phyloP scores from a whole-genome alignment of 2,888 invertebrate genomes.

The Euproctis similis region DNA sequence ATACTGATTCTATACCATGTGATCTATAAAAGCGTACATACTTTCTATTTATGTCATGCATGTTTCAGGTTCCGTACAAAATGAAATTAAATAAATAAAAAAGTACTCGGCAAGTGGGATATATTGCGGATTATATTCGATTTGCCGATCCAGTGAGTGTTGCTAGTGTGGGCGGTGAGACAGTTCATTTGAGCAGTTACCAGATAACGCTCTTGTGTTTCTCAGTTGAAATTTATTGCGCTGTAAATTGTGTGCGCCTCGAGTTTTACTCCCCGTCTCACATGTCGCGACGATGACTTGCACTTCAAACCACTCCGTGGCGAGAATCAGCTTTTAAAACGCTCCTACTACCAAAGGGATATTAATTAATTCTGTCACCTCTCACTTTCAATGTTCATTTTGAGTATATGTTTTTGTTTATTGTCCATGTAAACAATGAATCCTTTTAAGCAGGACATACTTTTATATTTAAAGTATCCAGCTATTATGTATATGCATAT shows the following conservation, averaged over 20 bases:
- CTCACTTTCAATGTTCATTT: constrained; percentile 48
- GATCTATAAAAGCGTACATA: too few relatives aligned
- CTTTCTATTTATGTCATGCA: too few relatives aligned
- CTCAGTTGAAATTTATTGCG: constrained; percentile 59
- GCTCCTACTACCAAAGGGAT: constrained; percentile 51
- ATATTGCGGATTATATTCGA: too few relatives aligned
- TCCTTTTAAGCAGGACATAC: too few relatives aligned
- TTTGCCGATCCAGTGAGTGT: constrained; percentile 26
- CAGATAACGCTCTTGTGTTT: constrained; percentile 57
- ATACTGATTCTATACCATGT: too few relatives aligned
- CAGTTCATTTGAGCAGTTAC: constrained; percentile 66
- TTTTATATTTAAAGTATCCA: too few relatives aligned
- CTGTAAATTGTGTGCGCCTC: constrained; percentile 48
- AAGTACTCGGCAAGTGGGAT: too few relatives aligned
- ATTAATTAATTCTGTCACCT: constrained; percentile 67
- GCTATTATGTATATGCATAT: too few relatives aligned
- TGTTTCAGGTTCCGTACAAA: too few relatives aligned
- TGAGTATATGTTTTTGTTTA: constrained; percentile 28
- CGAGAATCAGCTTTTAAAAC: constrained; percentile 50
- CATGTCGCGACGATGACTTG: constrained; percentile 60
- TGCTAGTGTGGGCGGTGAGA: constrained; percentile 37
- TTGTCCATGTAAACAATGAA: too few relatives aligned
- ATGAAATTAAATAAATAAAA: too few relatives aligned
- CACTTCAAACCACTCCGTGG: constrained; percentile 36
- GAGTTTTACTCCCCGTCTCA: constrained; percentile 9